A percentile compares a stretch with the other conserved stretches of the same genome.
phyloP scores from a whole-genome alignment of 2,888 invertebrate species.

The Andrena bicolor region DNA sequence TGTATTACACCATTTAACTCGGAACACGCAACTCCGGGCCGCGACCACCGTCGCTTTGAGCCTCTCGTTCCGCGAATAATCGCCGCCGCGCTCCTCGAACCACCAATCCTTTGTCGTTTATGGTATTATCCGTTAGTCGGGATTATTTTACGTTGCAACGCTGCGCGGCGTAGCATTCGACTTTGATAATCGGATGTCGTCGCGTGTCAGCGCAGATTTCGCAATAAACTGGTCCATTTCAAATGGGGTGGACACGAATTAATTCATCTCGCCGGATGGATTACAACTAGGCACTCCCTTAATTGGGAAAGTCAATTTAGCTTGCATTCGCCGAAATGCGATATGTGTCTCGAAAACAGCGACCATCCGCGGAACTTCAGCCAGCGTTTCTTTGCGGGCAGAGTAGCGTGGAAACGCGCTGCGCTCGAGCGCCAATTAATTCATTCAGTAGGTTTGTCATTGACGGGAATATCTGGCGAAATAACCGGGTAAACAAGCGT shows the following conservation, averaged over 20 bases:
- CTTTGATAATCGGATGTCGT: constrained; percentile 5
- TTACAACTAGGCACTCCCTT: neutral
- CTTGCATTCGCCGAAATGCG: too few species aligned
- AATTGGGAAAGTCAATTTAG: too few species aligned
- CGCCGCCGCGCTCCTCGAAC: constrained; percentile 5
- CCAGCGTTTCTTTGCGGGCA: neutral
- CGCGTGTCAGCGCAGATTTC: neutral
- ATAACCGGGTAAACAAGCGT: constrained; percentile 11
- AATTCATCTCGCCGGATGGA: neutral
- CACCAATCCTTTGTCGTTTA: constrained; percentile 7
- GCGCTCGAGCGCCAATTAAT: neutral
- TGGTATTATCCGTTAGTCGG: constrained; percentile 17
- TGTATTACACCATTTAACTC: constrained; percentile 58
- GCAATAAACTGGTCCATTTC: constrained; percentile 33
- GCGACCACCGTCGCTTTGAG: constrained; percentile 9
- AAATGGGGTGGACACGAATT: constrained; percentile 1
- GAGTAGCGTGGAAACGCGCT: neutral
- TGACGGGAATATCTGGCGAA: neutral
- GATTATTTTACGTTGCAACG: constrained; percentile 1
- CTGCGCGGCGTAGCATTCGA: neutral
- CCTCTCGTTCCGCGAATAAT: constrained; percentile 15
- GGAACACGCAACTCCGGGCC: neutral
- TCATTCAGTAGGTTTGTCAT: neutral
- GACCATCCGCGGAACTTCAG: neutral
- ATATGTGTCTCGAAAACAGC: neutral